Conservation (phyloP, 2,888 invertebrate genomes). For the Hanleya hanleyi region DNA sequence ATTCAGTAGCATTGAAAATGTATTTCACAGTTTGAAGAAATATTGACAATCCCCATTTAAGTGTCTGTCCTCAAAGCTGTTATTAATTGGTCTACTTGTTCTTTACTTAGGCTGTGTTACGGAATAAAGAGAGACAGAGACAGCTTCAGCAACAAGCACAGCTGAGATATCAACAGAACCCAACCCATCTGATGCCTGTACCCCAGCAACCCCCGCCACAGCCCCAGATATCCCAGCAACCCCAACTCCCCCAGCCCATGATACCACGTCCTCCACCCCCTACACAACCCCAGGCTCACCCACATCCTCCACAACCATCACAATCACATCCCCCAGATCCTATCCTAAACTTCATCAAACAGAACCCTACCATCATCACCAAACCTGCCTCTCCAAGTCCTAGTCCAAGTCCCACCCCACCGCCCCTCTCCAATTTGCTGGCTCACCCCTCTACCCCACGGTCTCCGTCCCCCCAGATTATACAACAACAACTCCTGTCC, state of each 20-base stretch:
- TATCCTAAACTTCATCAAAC: constrained; percentile 65
- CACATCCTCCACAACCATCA: constrained; percentile 18
- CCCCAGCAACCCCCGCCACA: neutral
- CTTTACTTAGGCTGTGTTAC: constrained; percentile 52
- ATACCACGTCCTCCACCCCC: constrained; percentile 8
- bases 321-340: constrained; percentile 44
- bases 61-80: too few species aligned
- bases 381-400: constrained; percentile 67
- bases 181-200: too few species aligned
- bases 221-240: neutral
- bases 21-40: too few species aligned
- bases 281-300: constrained; percentile 12
- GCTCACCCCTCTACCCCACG: constrained; percentile 10
- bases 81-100: neutral
- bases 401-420: constrained; percentile 15
- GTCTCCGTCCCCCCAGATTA: constrained; percentile 7
- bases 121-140: constrained; percentile 64
- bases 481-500: constrained; percentile 43
- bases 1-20: too few species aligned
- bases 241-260: constrained; percentile 5
- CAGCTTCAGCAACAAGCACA: constrained; percentile 59
- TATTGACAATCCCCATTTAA: too few species aligned
- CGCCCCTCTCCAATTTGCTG: constrained; percentile 31
- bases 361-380: constrained; percentile 67
- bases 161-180: constrained; percentile 2